Evolutionary conservation across 2,113 vertebrate genomes (phyloP), one percentile per base, ranked within the genome.

Genomic region (Oreochromis niloticus): DNA sequence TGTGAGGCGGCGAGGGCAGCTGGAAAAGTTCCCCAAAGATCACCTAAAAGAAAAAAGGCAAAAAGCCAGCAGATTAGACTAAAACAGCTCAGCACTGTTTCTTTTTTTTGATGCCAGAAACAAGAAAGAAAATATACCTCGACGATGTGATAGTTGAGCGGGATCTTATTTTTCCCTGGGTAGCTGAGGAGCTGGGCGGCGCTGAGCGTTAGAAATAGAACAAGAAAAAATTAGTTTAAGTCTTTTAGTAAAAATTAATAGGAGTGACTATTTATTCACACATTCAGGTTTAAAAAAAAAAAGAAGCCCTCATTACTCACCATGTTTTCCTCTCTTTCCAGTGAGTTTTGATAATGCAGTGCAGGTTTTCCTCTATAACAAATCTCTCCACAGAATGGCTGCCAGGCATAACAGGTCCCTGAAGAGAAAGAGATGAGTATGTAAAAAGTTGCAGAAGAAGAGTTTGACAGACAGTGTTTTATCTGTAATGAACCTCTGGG

Each of bases 391-490:
- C 98, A 2, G 99, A 99, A 91, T 99, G 99, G 90, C 98, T 99
- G 81, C 98, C 99, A 27, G 98, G 99, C 98, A 99, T 99, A 34
- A 99, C 98, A 13, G 98, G 99, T 71, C 98, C 98, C 98, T 99
- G 79, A 50, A 54, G 87, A 54, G 1, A 16, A 56, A 84, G 10
- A 59, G 2, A 66, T 9, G 8, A 27, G 54, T 46, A 61, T 16
- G 54, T 68, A 68, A 56, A 82, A n/a, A 54, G 11, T 14, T 52
- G 73, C 61, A 57, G 3, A 75, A 57, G 24, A 46, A 56, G 39
- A 19, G 14, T 54, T n/a, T 12, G 13, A 46, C 68, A 73, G 1
- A 9, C 85, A 81, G 85, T 81, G 9, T 30, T 55, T 36, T 4
- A 55, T 80, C 7, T 19, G 27, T 6, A 16, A 75, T 12, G 2